Base-by-base conservation (phyloP, 2,888 invertebrate species). In the Nineta flava region DNA sequence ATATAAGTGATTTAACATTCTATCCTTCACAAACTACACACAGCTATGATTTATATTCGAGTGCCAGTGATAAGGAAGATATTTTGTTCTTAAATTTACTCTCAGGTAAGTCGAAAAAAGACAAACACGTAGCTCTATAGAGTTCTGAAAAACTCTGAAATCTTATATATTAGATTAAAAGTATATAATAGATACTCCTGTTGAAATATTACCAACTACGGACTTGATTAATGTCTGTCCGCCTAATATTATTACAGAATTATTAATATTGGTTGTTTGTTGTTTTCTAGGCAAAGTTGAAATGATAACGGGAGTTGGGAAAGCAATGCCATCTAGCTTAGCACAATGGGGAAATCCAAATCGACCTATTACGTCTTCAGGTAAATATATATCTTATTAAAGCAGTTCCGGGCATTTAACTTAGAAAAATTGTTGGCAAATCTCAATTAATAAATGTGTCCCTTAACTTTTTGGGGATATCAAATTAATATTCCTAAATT, bases 31-130 rank as follows among this genome's bases (percentile, higher is more conserved):
- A 77, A 60, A 76, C 74, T 3, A 79, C 77, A 17, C 80, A 81
- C 60, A 81, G 82, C 52, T 84, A 83, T 60, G 83, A 85, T 62
- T 69, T 84, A 41, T 83, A 80, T 59, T 79, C 83, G 49, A 80
- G 78, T 51, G 78, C 83, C 9, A 75, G 75, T 57, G 80, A 82
- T 60, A 80, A 80, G 59, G 81, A 81, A 59, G 80, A 82, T 55
- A 76, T 84, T 54, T 71, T 84, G 42, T 82, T 79, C 60, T 68
- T 85, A 44, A 80, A 82, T 62, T 70, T 85, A 52, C 70, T 76
- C 32, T 76, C 79, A 57, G 82, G 82, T 72, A 65, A 64, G 55
- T 48, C 5, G 2, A 26, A 7, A 26, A 26, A 26, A 26, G 19
- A 19, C 5, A 31, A 9, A 10, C 41, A 13, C 7, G 13, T 42